Percentiles rank a stretch among this genome's conserved stretches.
These are phyloP conservation scores for Sussaba pulchella DNA, from an alignment of 2,888 invertebrate species.

Conservation along the genomic window DNA sequence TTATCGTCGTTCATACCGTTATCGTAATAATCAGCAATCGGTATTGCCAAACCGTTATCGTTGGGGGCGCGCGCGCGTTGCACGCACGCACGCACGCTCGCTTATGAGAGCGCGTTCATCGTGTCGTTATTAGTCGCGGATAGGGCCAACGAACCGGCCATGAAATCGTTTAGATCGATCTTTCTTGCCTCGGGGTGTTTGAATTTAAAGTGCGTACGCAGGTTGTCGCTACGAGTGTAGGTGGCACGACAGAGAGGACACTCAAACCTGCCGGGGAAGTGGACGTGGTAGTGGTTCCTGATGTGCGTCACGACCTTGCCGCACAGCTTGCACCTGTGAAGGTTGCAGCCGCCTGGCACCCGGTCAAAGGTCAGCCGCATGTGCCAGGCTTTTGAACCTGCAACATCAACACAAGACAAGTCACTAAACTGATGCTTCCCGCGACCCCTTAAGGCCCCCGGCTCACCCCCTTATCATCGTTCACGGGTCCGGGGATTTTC, in stretches of 20 bases:
- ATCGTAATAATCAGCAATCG: slow-evolving; percentile 78
- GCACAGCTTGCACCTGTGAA: slow-evolving; percentile 97
- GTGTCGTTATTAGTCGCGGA: slow-evolving; percentile 85
- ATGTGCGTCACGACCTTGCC: slow-evolving; percentile 98
- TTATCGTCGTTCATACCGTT: slow-evolving; percentile 67
- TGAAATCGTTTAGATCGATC: slow-evolving; percentile 89
- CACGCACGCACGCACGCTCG: slow-evolving; percentile 73
- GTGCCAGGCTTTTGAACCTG: slow-evolving; percentile 98
- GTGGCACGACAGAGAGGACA: slow-evolving; percentile 96
- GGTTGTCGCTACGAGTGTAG: slow-evolving; percentile 96
- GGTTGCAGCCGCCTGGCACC: slow-evolving; percentile 96
- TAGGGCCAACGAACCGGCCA: slow-evolving; percentile 86
- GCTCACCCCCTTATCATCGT: slow-evolving; percentile 63
- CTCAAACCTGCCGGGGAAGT: slow-evolving; percentile 96
- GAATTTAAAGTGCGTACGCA: slow-evolving; percentile 96
- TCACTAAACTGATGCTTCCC: slow-evolving; percentile 83
- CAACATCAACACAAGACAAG: slow-evolving; percentile 88
- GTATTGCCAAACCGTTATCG: slow-evolving; percentile 71
- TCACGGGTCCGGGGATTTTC: slow-evolving; percentile 68
- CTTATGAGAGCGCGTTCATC: slow-evolving; percentile 86
- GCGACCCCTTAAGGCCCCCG: slow-evolving; percentile 66
- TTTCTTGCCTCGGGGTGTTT: slow-evolving; percentile 96
- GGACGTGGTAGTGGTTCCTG: slow-evolving; percentile 97
- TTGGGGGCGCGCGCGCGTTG: slow-evolving; percentile 74
- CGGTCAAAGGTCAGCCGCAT: slow-evolving; percentile 98